A percentile compares a stretch with the other conserved stretches of the same genome.
Evolutionary conservation across 2,888 invertebrate species (phyloP).

Genomic region (Xestia c-nigrum): DNA sequence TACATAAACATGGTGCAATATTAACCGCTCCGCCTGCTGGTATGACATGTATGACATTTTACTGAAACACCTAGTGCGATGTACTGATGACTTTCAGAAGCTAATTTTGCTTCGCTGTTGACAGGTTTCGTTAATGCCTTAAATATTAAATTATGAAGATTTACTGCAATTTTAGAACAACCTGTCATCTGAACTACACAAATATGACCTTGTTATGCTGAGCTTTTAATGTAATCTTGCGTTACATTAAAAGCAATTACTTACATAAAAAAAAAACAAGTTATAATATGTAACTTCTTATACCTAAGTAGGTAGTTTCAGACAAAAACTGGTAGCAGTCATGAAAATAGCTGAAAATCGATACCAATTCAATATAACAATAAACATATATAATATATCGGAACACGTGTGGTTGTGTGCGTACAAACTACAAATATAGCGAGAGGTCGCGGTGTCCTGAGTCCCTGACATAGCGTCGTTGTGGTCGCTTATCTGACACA

Average conservation of each 20-base stretch:
- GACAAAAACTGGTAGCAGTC: not conserved
- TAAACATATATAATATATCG: not conserved
- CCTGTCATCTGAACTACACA: not conserved
- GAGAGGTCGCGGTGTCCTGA: conserved; percentile 26
- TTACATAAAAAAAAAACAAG: not conserved
- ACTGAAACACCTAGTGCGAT: conserved; percentile 6
- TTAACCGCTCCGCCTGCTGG: not conserved
- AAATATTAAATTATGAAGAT: conserved; percentile 12
- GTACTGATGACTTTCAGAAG: conserved; percentile 9
- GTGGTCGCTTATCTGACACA: conserved; percentile 51
- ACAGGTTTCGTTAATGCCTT: conserved; percentile 15
- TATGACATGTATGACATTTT: conserved; percentile 11
- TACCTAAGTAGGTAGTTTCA: too few species aligned
- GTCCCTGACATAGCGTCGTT: conserved; percentile 29
- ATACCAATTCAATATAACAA: conserved; percentile 8
- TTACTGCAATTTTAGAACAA: not conserved
- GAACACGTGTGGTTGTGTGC: not conserved
- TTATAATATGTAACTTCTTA: too few species aligned
- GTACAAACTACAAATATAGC: conserved; percentile 23
- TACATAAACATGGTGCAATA: conserved; percentile 43
- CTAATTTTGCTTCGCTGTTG: conserved; percentile 30
- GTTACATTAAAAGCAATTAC: not conserved
- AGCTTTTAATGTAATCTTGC: too few species aligned
- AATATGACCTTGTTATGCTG: not conserved
- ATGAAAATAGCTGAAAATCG: conserved; percentile 15